Evolutionary conservation across 2,888 invertebrate species (phyloP), one percentile per base, ranked within the genome.

Genomic region (Tipula confusa): DNA sequence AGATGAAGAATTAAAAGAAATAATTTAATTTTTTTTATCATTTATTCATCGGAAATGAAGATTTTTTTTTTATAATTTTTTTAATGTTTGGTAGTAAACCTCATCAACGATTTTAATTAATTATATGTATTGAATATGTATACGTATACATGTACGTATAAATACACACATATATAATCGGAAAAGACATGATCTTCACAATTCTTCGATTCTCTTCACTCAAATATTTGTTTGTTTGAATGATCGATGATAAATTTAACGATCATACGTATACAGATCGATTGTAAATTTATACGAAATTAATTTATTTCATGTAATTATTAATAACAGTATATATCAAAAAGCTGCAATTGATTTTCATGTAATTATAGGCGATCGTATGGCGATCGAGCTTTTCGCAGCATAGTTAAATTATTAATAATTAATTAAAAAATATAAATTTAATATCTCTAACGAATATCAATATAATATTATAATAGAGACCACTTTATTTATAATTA

Each of bases 11-110:
- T 64, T 64, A 64, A 64, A 64, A 64, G 24, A 64, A 64, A 64
- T 64, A 29, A 29, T 80, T 80, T 80, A 29, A 29, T 29, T 29
- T 80, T 80, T 80, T 29, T 80, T 80, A 29, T 80, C 31, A 29
- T 80, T 80, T 80, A 80, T 80, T 80, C 80, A 80, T 80, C 80
- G 80, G 80, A 80, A 80, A 80, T 80, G 80, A 29, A 80, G 80
- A 80, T 29, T 29, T 31, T 80, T 80, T 29, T 29, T 80, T 80
- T 80, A n/a, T n/a, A 80, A 64, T 64, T 64, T 64, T 64, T 64
- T 64, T 64, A 64, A 64, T 64, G 64, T 64, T 64, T 64, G 64
- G 64, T 64, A 64, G 64, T 64, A 64, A 64, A 64, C 64, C 64
- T 64, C 64, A 64, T 64, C 64, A 64, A 64, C 64, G 64, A 64